Conservation (phyloP, 2,888 invertebrate species). For the Calliscelio sp. region DNA sequence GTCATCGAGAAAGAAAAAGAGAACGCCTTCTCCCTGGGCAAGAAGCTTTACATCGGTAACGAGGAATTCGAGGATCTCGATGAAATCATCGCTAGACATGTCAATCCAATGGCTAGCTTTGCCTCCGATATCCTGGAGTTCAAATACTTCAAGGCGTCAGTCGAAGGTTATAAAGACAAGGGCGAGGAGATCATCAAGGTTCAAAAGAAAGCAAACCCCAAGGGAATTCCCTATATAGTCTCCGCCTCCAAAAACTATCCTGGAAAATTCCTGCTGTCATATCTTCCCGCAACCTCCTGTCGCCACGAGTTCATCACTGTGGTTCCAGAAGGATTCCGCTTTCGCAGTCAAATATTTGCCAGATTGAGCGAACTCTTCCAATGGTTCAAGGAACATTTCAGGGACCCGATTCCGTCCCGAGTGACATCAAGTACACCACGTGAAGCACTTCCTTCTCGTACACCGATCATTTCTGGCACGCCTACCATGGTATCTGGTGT, state of each 20-base stretch:
- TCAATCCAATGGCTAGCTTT: constrained; percentile 98
- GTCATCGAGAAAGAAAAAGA: constrained; percentile 98
- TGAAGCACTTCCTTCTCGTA: constrained; percentile 87
- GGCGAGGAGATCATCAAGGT: constrained; percentile 95
- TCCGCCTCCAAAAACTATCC: constrained; percentile 95
- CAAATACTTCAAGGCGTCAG: constrained; percentile 94
- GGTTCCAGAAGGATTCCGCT: constrained; percentile 96
- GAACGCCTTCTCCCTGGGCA: constrained; percentile 97
- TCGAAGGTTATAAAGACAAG: constrained; percentile 93
- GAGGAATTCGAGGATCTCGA: constrained; percentile 99
- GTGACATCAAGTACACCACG: constrained; percentile 92
- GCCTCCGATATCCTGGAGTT: constrained; percentile 96
- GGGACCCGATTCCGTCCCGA: constrained; percentile 93
- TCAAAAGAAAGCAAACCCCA: constrained; percentile 95
- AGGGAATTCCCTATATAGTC: constrained; percentile 95
- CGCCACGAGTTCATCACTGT: constrained; percentile 97
- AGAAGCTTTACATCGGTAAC: constrained; percentile 93
- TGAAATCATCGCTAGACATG: constrained; percentile 98
- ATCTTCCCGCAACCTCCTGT: constrained; percentile 94
- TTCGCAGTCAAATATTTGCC: constrained; percentile 95
- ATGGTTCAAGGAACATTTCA: constrained; percentile 99
- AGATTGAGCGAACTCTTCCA: constrained; percentile 92
- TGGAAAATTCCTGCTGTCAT: constrained; percentile 97
- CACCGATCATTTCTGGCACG: constrained; percentile 88
- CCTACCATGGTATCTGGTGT: constrained; percentile 86